Conservation (phyloP, 2,113 vertebrate genomes). For the Zosterops japonicus region DNA sequence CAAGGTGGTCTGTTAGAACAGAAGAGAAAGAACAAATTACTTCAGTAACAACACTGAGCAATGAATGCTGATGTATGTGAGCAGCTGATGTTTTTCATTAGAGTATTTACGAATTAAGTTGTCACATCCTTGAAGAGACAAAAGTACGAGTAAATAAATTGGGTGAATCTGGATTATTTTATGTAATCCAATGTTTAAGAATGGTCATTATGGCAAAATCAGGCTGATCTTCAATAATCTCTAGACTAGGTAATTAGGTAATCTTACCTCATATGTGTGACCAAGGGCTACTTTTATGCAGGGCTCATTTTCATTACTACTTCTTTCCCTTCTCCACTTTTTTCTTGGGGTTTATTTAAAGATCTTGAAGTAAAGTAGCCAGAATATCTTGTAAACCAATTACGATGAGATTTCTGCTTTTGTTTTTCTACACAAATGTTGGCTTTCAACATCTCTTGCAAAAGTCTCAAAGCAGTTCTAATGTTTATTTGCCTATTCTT, state of each 20-base stretch:
- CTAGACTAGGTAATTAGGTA: neutral
- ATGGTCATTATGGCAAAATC: neutral
- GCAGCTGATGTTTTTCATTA: neutral
- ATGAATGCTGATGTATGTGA: neutral
- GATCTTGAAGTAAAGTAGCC: neutral
- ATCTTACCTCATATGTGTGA: neutral
- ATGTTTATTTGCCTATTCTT: neutral
- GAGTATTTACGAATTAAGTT: neutral
- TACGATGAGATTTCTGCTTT: neutral
- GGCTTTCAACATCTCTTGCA: neutral
- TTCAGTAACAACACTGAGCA: neutral
- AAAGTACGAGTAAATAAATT: slow-evolving; percentile 29
- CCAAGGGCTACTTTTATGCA: neutral
- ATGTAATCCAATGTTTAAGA: slow-evolving; percentile 22
- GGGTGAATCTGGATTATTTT: slow-evolving; percentile 6
- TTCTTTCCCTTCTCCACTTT: neutral
- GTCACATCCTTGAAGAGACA: neutral
- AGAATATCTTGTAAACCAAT: neutral
- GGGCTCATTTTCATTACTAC: neutral
- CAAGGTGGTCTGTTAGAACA: neutral
- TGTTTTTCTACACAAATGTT: neutral
- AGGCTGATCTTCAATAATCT: slow-evolving; percentile 34
- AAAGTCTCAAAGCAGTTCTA: neutral
- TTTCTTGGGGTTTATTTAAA: neutral
- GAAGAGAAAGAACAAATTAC: neutral